A percentile compares a stretch with the other conserved stretches of the same genome.
Evolutionary conservation across 2,888 invertebrate genomes (phyloP).

Genomic region (Drosophila quinaria): DNA sequence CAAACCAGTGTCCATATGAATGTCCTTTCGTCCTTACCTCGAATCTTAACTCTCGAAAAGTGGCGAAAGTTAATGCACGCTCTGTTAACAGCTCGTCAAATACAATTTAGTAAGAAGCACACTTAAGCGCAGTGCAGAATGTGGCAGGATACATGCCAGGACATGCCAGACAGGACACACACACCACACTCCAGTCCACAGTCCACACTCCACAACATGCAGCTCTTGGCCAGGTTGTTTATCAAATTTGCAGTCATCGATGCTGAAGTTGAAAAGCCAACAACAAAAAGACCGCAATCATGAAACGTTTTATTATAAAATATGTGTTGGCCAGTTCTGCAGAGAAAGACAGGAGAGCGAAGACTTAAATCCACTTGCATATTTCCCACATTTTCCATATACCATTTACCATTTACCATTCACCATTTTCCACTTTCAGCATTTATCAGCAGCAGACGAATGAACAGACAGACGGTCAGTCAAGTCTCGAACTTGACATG

Average conservation of each 20-base stretch:
- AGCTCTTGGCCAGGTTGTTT: constrained; percentile 42
- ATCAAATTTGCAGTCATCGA: constrained; percentile 67
- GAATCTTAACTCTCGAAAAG: constrained; percentile 9
- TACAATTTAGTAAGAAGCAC: constrained; percentile 59
- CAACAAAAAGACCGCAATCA: constrained; percentile 71
- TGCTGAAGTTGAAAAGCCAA: constrained; percentile 53
- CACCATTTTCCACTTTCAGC: constrained; percentile 24
- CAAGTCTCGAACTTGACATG: constrained; percentile 62
- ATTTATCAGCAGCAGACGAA: constrained; percentile 64
- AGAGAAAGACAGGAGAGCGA: neutral
- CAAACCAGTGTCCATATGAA: too few relatives aligned
- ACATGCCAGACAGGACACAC: neutral
- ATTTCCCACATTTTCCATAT: constrained; percentile 54
- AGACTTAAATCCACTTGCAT: constrained; percentile 48
- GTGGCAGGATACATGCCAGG: neutral
- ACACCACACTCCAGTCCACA: neutral
- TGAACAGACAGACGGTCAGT: constrained; percentile 34
- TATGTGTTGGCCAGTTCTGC: constrained; percentile 37
- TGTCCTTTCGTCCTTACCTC: too few relatives aligned
- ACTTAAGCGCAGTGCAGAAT: constrained; percentile 26
- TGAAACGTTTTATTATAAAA: constrained; percentile 74
- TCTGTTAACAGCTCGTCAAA: constrained; percentile 73
- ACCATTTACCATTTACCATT: constrained; percentile 38
- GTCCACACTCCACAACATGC: neutral
- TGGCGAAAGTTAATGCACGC: constrained; percentile 50